These are phyloP conservation scores for Protobothrops flavoviridis DNA, from an alignment of 2,113 vertebrate species.

Conservation along the genomic window DNA sequence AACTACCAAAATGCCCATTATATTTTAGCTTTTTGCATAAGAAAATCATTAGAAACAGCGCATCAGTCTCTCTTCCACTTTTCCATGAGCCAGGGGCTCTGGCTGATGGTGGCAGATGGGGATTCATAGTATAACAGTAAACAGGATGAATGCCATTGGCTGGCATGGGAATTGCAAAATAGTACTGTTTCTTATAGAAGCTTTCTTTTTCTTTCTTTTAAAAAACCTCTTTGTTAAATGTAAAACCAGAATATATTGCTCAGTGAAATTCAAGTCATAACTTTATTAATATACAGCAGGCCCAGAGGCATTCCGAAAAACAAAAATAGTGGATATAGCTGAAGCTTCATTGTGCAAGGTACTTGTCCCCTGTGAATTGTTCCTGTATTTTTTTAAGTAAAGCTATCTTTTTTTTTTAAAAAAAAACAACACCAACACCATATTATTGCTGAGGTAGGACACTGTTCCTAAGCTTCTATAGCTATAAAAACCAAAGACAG, in stretches of 20 bases:
- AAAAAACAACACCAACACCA: not conserved
- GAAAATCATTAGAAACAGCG: not conserved
- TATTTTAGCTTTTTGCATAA: not conserved
- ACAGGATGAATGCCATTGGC: not conserved
- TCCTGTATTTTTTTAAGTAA: not conserved
- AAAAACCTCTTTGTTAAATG: not conserved
- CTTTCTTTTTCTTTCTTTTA: not conserved
- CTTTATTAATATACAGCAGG: not conserved
- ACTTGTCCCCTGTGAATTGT: not conserved
- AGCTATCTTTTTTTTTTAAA: not conserved
- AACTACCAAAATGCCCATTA: constrained; percentile 40
- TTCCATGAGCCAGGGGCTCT: not conserved
- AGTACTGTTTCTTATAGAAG: not conserved
- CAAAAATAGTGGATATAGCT: not conserved
- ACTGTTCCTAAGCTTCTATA: not conserved
- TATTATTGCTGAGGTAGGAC: not conserved
- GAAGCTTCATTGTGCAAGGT: not conserved
- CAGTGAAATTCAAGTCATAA: not conserved
- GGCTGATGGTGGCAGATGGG: not conserved
- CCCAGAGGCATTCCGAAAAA: not conserved
- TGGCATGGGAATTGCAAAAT: not conserved
- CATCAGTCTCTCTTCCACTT: not conserved
- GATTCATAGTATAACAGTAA: not conserved
- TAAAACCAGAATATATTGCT: not conserved
- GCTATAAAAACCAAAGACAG: not conserved